A percentile compares a stretch with the other conserved stretches of the same genome.
Conservation (phyloP, 1,140 invertebrate genomes). For the Drosophila pandora region DNA sequence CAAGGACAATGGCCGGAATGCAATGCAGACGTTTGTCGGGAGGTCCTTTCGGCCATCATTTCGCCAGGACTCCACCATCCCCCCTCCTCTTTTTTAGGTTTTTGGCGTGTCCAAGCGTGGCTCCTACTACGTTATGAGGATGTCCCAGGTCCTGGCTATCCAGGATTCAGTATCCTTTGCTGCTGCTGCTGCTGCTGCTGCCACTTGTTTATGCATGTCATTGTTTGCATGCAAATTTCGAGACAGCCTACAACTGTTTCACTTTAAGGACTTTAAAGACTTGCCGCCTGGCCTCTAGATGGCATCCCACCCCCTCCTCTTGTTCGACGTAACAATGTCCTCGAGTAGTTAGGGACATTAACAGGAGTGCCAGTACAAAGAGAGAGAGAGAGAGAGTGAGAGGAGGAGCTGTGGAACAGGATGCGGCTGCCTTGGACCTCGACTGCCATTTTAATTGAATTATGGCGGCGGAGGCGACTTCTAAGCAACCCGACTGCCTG, state of each 20-base stretch:
- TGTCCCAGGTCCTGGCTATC: slow-evolving; percentile 13
- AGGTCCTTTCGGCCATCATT: slow-evolving; percentile 6
- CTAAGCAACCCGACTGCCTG: slow-evolving; percentile 66
- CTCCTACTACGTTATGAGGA: slow-evolving; percentile 45
- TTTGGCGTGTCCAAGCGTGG: slow-evolving; percentile 49
- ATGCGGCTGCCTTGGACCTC: slow-evolving; percentile 37
- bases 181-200: slow-evolving; percentile 18
- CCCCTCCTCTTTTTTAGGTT: background rate
- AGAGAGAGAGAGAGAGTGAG: background rate
- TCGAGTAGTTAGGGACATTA: slow-evolving; percentile 4
- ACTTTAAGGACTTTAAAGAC: slow-evolving; percentile 70
- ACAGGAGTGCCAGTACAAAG: background rate
- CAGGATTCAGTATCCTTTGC: slow-evolving; percentile 1
- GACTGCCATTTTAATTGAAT: slow-evolving; percentile 79
- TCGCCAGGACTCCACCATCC: background rate
- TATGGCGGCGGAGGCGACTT: slow-evolving; percentile 61
- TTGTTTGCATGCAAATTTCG: slow-evolving; percentile 78
- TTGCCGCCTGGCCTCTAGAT: background rate
- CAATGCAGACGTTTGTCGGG: slow-evolving; percentile 33
- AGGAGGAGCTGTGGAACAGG: slow-evolving; percentile 5
- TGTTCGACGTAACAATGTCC: slow-evolving; percentile 11
- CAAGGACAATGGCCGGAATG: slow-evolving; percentile 48
- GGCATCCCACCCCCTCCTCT: background rate
- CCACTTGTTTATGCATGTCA: slow-evolving; percentile 76
- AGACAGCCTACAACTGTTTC: slow-evolving; percentile 21